Percentiles rank a stretch among this genome's conserved stretches.
Conservation (phyloP, 2,888 invertebrate genomes). For the Pseudococcus viburni region DNA sequence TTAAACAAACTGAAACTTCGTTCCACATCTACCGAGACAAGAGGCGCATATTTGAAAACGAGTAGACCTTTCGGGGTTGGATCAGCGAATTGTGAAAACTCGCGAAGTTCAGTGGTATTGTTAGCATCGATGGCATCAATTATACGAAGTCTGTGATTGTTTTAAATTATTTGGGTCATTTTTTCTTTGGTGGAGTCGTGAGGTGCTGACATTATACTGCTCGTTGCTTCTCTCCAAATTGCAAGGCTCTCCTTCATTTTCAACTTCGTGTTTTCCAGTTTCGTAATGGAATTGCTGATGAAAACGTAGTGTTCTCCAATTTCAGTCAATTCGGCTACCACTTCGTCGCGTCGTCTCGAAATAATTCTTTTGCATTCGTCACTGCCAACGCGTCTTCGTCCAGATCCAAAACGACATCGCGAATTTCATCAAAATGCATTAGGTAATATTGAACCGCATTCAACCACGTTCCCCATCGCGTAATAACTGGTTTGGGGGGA, state of each 20-base stretch:
- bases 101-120: too few relatives aligned
- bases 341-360: background rate
- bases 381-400: background rate
- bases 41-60: background rate
- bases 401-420: background rate
- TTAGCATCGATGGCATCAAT: too few relatives aligned
- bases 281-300: background rate
- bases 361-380: background rate
- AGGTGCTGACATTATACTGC: background rate
- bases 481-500: slow-evolving; percentile 46
- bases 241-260: background rate
- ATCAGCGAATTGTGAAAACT: background rate
- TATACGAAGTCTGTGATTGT: too few relatives aligned
- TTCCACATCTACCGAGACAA: background rate
- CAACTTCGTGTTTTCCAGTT: background rate
- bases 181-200: background rate
- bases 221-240: background rate
- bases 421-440: background rate
- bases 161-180: too few relatives aligned
- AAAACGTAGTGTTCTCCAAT: too few relatives aligned
- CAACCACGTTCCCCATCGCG: slow-evolving; percentile 62
- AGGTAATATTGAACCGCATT: background rate
- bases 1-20: background rate
- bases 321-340: too few relatives aligned
- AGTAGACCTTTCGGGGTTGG: too few relatives aligned